A percentile compares a stretch with the other conserved stretches of the same genome.
Evolutionary conservation across 2,113 vertebrate genomes (phyloP).

Genomic region (Eidolon helvum): DNA sequence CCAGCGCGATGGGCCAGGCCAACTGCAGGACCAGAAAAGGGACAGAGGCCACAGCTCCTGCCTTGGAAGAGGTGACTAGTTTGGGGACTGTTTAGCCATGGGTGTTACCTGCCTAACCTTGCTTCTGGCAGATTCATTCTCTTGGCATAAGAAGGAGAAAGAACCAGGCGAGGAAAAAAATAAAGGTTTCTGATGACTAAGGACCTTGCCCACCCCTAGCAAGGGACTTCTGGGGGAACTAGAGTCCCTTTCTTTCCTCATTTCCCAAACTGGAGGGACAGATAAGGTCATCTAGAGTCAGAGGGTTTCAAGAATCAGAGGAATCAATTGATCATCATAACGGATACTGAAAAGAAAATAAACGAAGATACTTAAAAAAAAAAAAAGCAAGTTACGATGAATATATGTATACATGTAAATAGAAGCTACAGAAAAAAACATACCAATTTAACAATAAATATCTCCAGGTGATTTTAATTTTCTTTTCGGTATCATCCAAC

Average conservation of each 20-base stretch:
- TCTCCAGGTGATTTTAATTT: neutral
- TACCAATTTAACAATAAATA: neutral
- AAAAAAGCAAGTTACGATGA: neutral
- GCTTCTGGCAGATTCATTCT: neutral
- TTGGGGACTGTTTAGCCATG: rapidly evolving
- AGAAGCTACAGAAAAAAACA: neutral
- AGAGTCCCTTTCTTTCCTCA: neutral
- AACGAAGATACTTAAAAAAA: neutral
- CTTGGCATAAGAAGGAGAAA: neutral
- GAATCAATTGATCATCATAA: neutral
- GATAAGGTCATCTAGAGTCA: neutral
- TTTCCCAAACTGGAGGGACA: neutral
- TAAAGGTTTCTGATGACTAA: neutral
- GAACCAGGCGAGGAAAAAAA: neutral
- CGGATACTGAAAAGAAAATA: neutral
- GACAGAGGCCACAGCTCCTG: neutral
- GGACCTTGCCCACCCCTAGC: neutral
- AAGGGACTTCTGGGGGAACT: neutral
- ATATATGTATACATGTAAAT: neutral
- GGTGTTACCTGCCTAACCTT: neutral
- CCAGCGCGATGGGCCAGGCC: neutral
- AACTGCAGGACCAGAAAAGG: too few species aligned
- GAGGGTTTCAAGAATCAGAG: neutral
- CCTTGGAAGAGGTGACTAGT: neutral
- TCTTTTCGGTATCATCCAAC: neutral